phyloP scores from a whole-genome alignment of 2,113 vertebrate genomes.

The Anoura caudifer region DNA sequence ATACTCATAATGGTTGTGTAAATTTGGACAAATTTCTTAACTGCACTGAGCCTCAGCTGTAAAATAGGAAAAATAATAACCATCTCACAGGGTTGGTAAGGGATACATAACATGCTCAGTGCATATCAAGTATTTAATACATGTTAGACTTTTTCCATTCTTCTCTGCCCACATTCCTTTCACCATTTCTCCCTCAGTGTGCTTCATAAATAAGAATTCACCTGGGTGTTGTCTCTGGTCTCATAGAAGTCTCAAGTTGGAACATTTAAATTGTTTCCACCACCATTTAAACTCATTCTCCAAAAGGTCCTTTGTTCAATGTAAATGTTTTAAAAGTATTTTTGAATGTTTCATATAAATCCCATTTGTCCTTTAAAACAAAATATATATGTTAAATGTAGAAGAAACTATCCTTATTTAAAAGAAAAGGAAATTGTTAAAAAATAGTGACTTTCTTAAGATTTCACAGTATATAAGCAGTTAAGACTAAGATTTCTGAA shows the following conservation, averaged over 20 bases:
- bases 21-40: neutral
- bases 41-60: neutral
- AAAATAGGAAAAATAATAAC: neutral
- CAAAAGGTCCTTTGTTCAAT: no score
- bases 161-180: neutral
- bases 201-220: neutral
- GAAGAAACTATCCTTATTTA: neutral
- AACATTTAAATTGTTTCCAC: neutral
- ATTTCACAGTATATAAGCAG: neutral
- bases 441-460: neutral
- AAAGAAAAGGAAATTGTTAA: neutral
- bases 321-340: no score
- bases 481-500: neutral
- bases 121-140: neutral
- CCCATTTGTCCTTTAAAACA: no score
- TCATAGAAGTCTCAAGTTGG: neutral
- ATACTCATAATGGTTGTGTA: neutral
- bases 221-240: neutral
- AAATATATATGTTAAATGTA: no score
- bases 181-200: neutral
- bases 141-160: neutral
- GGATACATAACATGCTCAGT: neutral
- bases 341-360: no score
- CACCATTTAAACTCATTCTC: no score
- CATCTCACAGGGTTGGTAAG: neutral